Evolutionary conservation across 2,113 vertebrate genomes (phyloP).

Genomic region (Carettochelys insculpta): DNA sequence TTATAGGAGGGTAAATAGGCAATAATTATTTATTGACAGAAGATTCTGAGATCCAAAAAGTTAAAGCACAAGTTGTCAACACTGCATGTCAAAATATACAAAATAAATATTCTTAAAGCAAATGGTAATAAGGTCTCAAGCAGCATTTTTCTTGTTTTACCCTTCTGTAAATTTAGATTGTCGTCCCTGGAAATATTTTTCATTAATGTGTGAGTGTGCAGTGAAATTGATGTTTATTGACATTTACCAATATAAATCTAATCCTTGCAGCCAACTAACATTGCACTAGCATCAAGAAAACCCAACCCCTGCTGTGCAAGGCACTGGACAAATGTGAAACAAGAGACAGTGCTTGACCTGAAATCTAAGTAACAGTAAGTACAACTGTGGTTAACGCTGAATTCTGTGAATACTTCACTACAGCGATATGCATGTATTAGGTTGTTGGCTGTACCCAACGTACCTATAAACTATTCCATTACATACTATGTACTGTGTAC

Average conservation of each 20-base stretch:
- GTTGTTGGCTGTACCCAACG: neutral
- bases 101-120: neutral
- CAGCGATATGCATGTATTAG: neutral
- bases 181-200: neutral
- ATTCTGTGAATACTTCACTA: neutral
- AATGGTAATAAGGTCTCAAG: neutral
- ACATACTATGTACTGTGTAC: neutral
- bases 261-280: neutral
- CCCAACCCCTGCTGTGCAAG: neutral
- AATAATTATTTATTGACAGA: neutral
- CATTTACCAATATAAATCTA: neutral
- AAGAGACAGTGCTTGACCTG: neutral
- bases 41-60: neutral
- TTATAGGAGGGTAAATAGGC: neutral
- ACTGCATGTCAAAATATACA: neutral
- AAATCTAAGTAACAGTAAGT: neutral
- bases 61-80: neutral
- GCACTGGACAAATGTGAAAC: accelerated
- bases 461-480: accelerated
- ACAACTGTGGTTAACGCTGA: neutral
- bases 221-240: neutral
- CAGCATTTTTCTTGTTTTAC: neutral
- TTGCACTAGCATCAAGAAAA: neutral
- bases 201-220: neutral
- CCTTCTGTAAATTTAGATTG: neutral